Conservation (phyloP, 2,888 invertebrate species). For the Choreutis nemorana region DNA sequence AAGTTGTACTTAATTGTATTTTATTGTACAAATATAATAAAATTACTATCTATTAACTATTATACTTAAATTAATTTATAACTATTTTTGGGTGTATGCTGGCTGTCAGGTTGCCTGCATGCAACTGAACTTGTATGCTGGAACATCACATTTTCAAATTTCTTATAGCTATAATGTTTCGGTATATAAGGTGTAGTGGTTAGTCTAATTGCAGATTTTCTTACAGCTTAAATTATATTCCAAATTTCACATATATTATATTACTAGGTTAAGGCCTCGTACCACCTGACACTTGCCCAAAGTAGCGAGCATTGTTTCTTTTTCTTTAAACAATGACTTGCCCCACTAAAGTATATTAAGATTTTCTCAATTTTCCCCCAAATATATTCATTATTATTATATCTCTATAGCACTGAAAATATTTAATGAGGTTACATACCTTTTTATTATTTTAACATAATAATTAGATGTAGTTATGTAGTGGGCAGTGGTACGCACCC, state of each 20-base stretch:
- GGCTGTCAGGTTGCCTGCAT: conserved; percentile 58
- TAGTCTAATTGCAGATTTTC: conserved; percentile 67
- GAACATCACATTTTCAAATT: conserved; percentile 57
- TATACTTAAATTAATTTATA: conserved; percentile 59
- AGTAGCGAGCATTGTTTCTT: too few relatives aligned
- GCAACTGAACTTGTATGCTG: conserved; percentile 64
- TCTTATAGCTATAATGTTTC: conserved; percentile 63
- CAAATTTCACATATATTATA: conserved; percentile 56
- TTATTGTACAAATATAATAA: conserved; percentile 76
- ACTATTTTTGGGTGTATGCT: conserved; percentile 64
- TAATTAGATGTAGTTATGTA: too few relatives aligned
- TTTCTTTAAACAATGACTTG: too few relatives aligned
- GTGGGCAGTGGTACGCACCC: too few relatives aligned
- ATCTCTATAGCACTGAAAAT: too few relatives aligned
- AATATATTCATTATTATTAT: too few relatives aligned
- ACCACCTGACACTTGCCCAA: too few relatives aligned
- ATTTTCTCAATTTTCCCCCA: too few relatives aligned
- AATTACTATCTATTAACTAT: conserved; percentile 64
- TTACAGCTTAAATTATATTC: conserved; percentile 67
- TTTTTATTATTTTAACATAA: too few relatives aligned
- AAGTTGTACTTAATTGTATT: conserved; percentile 75
- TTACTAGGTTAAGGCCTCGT: conserved; percentile 54
- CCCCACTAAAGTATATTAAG: too few relatives aligned
- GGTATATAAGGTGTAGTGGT: conserved; percentile 63
- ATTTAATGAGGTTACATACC: too few relatives aligned